Base-by-base conservation (phyloP, 2,888 invertebrate genomes). In the Brachypalpus laphriformis region DNA sequence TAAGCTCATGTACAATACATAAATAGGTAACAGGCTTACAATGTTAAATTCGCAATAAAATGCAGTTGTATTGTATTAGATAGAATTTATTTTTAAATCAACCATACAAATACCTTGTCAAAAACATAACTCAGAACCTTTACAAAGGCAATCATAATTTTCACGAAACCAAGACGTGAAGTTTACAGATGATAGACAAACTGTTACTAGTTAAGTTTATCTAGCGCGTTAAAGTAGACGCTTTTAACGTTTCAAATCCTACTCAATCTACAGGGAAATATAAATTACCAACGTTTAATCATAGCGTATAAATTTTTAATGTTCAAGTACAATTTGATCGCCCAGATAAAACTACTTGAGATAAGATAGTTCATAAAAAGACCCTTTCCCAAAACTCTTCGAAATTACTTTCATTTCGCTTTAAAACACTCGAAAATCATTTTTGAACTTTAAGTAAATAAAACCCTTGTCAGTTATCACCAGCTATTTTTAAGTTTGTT, bases 401-500 rank as follows among this genome's bases (percentile, higher is more conserved):
- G 16, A 51, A 51, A 31, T n/a, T 20, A 31, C 37, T 11, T 66
- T 9, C 37, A 66, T 51, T 66, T 25, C 5, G 22, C 14, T 47
- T 47, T 18, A 20, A 45, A 47, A 9, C 16, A 61, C 45, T 45
- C 5, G n/a, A 54, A 22, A 40, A 3, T 54, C 28, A 42, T 3
- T 68, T 42, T 28, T 0, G 18, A 54, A 54, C 18, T 28, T 9
- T 20, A 18, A 42, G 28, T 31, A n/a, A 54, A 56, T 56, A 68
- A 66, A 40, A 68, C 54, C 7, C 40, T 54, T 28, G 54, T 31
- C 68, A 42, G 40, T 34, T 65, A 49, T 49, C 49, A 34, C 16
- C 6, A 34, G 5, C 6, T 31, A 63, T 34, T 47, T 25, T 63
- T 63, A n/a, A 49, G 34, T 68, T 68, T 28, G 42, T 28, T 42